Conservation (phyloP, 2,113 vertebrate species). For the Agelaius tricolor region DNA sequence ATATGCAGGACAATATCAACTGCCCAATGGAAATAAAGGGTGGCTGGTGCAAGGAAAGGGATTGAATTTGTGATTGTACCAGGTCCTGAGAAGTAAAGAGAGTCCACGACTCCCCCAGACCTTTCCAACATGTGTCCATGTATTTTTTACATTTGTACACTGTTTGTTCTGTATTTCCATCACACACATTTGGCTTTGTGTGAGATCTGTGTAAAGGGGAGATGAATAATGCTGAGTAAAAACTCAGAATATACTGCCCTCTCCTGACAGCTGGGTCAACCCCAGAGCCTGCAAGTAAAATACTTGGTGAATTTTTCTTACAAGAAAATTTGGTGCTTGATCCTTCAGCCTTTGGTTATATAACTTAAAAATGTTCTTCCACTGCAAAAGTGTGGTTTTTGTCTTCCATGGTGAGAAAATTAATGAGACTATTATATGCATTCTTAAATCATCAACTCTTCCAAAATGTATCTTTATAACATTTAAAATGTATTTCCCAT, state of each 20-base stretch:
- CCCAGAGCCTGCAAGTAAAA: not conserved
- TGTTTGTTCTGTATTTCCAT: not conserved
- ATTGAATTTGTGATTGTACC: not conserved
- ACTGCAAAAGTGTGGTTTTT: not conserved
- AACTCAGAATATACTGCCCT: not conserved
- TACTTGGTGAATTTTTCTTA: not conserved
- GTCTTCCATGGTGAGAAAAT: not conserved
- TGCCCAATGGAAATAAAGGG: not conserved
- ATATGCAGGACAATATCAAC: not conserved
- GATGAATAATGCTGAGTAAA: not conserved
- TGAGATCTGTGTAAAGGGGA: not conserved
- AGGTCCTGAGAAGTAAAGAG: not conserved
- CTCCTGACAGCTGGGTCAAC: not conserved
- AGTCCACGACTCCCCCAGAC: accelerated
- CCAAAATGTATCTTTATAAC: not conserved
- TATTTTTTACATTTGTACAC: not conserved
- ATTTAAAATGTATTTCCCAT: not conserved
- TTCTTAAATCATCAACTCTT: not conserved
- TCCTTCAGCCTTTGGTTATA: not conserved
- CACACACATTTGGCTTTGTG: not conserved
- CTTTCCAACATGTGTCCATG: not conserved
- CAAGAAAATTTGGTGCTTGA: not conserved
- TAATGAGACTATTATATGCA: not conserved
- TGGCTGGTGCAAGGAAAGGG: not conserved
- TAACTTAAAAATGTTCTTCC: not conserved